Evolutionary conservation across 1,140 invertebrate genomes (phyloP).

Genomic region (Drosophila tropicalis): DNA sequence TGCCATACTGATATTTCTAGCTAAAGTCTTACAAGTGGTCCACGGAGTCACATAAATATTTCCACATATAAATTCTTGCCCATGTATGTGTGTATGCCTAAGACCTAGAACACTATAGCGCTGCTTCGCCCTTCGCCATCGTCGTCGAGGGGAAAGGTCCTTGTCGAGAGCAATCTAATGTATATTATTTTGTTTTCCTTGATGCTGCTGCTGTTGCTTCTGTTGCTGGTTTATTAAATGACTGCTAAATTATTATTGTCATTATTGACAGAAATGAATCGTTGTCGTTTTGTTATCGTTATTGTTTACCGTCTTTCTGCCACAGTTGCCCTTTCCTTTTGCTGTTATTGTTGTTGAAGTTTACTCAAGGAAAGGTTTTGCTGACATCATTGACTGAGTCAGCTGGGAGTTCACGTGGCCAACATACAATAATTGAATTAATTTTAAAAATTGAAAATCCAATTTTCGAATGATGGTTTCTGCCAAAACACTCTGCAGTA

Average conservation of each 20-base stretch:
- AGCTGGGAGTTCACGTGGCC: conserved; percentile 43
- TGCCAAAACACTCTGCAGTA: neutral
- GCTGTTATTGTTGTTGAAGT: neutral
- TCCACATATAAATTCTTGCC: neutral
- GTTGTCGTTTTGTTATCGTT: conserved; percentile 72
- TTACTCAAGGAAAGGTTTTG: conserved; percentile 42
- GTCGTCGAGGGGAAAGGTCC: neutral
- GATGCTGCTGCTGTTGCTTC: conserved; percentile 22
- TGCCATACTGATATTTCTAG: neutral
- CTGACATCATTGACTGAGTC: conserved; percentile 67
- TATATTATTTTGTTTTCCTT: conserved; percentile 63
- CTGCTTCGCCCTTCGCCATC: neutral
- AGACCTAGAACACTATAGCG: neutral
- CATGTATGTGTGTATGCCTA: neutral
- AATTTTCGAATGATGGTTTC: conserved; percentile 44
- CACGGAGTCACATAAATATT: conserved; percentile 33
- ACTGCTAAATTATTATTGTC: conserved; percentile 80
- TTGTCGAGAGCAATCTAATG: conserved; percentile 46
- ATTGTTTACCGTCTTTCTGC: conserved; percentile 62
- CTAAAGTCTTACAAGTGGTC: conserved; percentile 26
- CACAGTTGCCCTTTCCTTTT: conserved; percentile 1
- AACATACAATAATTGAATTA: conserved; percentile 54
- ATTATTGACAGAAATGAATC: conserved; percentile 80
- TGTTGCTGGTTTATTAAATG: conserved; percentile 62
- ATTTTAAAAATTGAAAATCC: conserved; percentile 52